Base-by-base conservation (phyloP, 2,797 vertebrate species). In the Syngnathus rostellatus region DNA sequence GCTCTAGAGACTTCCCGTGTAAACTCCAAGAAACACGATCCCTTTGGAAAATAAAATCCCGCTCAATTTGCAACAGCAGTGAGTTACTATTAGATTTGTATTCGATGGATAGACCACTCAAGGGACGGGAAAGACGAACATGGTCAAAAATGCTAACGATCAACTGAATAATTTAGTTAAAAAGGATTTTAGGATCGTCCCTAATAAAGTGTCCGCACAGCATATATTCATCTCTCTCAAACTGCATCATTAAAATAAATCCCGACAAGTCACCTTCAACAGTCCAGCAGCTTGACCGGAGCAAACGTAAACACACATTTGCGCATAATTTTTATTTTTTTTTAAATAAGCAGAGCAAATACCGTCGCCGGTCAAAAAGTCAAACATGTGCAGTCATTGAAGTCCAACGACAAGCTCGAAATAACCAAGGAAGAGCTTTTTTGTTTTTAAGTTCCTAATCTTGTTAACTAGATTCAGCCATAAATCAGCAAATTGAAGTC, bases 1-100 rank as follows among this genome's bases (percentile, higher is more conserved):
- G 79, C 75, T 79, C 72, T 73, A 14, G 65, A 84, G 81, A 83
- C 86, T 87, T 85, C 85, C 83, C 87, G 68, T 76, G 83, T 81
- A 81, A 89, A 83, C 81, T 62, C 62, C 39, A 67, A 43, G 64
- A 77, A 81, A 78, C 64, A 62, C 67, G 74, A 85, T 73, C 68
- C 69, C 66, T 77, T 74, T 37, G 51, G 48, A 66, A 55, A 68
- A 68, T 38, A 38, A 64, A 68, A 59, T 63, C 50, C 59, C 51
- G 55, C 69, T 63, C 54, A 73, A 72, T 58, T 57, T 67, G 71
- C 43, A 46, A 25, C 43, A 46, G 61, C 40, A 45, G 4, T 9
- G 7, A 60, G 21, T 14, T 2, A 57, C 25, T 37, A 37, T 14
- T 57, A 5, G 58, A 8, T 19, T 40, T 60, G 16, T 39, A 21